Base-by-base conservation (phyloP, 2,888 invertebrate species). In the Ashinkailepas kermadecensis region DNA sequence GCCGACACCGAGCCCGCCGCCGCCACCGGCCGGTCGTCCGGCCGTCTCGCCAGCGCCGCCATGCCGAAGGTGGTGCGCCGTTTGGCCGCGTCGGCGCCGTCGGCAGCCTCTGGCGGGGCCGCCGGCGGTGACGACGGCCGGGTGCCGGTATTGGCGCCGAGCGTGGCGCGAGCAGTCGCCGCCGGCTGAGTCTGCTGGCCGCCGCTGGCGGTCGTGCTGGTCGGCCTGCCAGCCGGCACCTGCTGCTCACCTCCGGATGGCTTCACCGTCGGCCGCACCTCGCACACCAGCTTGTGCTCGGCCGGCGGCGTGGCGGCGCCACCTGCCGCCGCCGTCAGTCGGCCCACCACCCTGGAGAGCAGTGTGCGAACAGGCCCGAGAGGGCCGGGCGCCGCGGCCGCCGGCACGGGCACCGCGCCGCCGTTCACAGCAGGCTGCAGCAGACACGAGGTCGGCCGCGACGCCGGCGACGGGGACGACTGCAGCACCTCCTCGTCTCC, bases 401-500 rank as follows among this genome's bases (percentile, higher is more conserved):
- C 62, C 18, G 39, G 39, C 39, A 39, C 39, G 39, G 39, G 39
- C 39, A 4, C 39, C 39, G 39, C 39, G 39, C 59, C 59, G 59
- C 59, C 15, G 59, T 59, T 59, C 59, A 11, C 59, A 7, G 59
- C 59, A 59, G 59, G 59, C 59, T 59, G 59, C 59, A 59, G 59
- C 59, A 59, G 59, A 15, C 59, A 23, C 70, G 54, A 6, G 39
- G 54, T 18, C 18, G 74, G 18, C 54, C 23, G 8, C 54, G 54
- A 18, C 54, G 8, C 18, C 13, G 70, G 70, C 23, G 23, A n/a
- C 12, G 67, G 10, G n/a, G 23, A 7, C 67, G 67, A 13, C 74
- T 74, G 74, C 74, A 74, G 74, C 54, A 54, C 18, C 74, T 74
- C 74, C 23, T 54, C 74, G 23, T 74, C 74, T 8, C 54, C 74